Evolutionary conservation across 2,113 vertebrate genomes (phyloP).

Genomic region (Gymnobelideus leadbeateri): DNA sequence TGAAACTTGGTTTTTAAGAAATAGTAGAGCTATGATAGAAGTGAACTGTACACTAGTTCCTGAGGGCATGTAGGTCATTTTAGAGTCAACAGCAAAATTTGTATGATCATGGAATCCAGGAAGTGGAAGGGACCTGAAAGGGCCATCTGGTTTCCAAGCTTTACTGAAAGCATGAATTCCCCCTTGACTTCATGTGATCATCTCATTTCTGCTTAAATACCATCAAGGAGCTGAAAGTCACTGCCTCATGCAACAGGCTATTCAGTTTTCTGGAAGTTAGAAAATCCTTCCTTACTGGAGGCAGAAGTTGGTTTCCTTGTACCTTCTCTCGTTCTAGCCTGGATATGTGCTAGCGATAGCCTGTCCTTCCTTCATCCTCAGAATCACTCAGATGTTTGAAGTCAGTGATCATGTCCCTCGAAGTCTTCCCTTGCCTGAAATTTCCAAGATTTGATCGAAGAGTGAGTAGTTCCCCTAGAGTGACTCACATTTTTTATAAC

Average conservation of each 20-base stretch:
- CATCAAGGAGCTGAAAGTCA: background rate
- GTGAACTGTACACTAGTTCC: background rate
- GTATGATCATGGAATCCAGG: background rate
- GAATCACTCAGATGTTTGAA: background rate
- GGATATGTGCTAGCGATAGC: background rate
- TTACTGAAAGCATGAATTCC: background rate
- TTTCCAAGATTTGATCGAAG: background rate
- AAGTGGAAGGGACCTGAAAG: background rate
- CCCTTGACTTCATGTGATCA: background rate
- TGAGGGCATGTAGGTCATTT: background rate
- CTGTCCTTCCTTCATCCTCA: background rate
- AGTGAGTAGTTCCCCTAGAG: background rate
- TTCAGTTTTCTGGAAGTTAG: background rate
- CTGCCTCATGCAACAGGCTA: background rate
- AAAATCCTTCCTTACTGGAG: background rate
- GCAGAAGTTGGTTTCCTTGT: background rate
- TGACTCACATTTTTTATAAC: background rate
- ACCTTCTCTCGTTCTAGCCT: background rate
- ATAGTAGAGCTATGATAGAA: background rate
- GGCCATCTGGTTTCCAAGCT: background rate
- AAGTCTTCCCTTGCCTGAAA: background rate
- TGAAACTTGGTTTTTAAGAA: background rate
- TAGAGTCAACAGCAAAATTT: background rate
- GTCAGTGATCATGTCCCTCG: background rate
- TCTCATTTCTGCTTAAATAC: background rate